Base-by-base conservation (phyloP, 53 echinoderm and acorn worm genomes). In the Apostichopus leukothele region DNA sequence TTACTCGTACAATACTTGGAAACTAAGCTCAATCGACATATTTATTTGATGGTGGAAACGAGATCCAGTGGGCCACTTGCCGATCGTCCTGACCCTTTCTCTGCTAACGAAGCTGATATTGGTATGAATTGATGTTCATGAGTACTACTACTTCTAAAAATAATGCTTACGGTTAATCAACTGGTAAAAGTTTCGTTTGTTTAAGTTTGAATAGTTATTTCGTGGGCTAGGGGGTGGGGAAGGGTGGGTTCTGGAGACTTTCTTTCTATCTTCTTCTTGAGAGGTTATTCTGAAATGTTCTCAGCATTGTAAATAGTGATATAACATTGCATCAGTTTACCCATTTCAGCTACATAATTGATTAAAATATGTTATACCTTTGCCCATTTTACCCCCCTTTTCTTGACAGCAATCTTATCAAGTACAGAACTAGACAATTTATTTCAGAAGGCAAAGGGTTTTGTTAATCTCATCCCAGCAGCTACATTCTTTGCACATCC, bases 51-150 rank as follows among this genome's bases (percentile, higher is more conserved):
- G 16, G 88, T 80, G 53, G 96, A 96, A 84, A 89, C 88, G 23
- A 85, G 96, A 12, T 91, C 94, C 92, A 86, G 91, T 55, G 94
- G 96, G 16, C 96, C 96, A 25, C 93, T 94, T 0, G 53, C 27
- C 0, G 93, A 94, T 83, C 88, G 93, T 27, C 60, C 92, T 12
- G 96, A 96, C 68, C 96, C 94, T 2, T 96, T 94, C 87, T 89
- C 96, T 7, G 79, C 78, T 51, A 91, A 93, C 67, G 92, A 96
- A 73, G 94, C 91, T 25, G 96, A 96, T 74, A 91, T 96, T 68
- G 96, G 96, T 94, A 89, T 78, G 79, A n/a, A 13, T 3, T 71
- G n/a, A 57, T 57, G 57, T 9, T 57, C 7, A 10, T 57, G 57
- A 10, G 1, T 1, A 7, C 57, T 9, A 57, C 57, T 9, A 10